Evolutionary conservation across 1,140 invertebrate genomes (phyloP), one percentile per base, ranked within the genome.

Genomic region (Megalonaias nervosa): DNA sequence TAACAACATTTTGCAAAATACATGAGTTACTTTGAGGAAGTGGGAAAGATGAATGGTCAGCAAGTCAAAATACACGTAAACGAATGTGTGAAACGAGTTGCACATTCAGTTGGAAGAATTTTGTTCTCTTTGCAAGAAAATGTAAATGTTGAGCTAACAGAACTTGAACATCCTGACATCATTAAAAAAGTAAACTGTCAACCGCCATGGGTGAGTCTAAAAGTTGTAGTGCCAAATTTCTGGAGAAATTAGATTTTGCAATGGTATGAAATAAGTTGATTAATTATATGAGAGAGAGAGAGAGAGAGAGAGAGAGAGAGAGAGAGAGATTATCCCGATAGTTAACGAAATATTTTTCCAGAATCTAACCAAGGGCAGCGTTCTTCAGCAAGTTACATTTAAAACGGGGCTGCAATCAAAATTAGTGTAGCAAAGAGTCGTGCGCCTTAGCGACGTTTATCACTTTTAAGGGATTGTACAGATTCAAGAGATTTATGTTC

Each of bases 51-150:
- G 16, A 82, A 71, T 55, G 66, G 79, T 65, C 72, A 75, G 21
- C 71, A 84, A 71, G 57, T 83, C 5, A 38, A 81, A 21, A 59
- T 85, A n/a, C 73, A 78, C 21, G 48, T 84, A 12, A 68, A 83
- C 62, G n/a, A 69, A 72, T 56, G 5, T 67, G 79, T 81, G 5
- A 68, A 76, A 59, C 77, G 80, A 15, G 26, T 78, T 55, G 76
- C 75, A 13, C 81, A 82, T 60, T 55, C 62, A 58, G 55, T 71
- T 17, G 57, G 75, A n/a, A 21, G 68, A 15, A 67, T 84, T 48
- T 74, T 72, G 3, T 74, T 81, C 58, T 66, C 59, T 67, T 64
- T 82, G 16, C 26, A 78, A 56, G 23, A 77, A 58, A 64, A 68
- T 9, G 57, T 79, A 19, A 70, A 79, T 12, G 58, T 71, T 13